Conservation (phyloP, 2,888 invertebrate species). For the Pterobdella sp. region DNA sequence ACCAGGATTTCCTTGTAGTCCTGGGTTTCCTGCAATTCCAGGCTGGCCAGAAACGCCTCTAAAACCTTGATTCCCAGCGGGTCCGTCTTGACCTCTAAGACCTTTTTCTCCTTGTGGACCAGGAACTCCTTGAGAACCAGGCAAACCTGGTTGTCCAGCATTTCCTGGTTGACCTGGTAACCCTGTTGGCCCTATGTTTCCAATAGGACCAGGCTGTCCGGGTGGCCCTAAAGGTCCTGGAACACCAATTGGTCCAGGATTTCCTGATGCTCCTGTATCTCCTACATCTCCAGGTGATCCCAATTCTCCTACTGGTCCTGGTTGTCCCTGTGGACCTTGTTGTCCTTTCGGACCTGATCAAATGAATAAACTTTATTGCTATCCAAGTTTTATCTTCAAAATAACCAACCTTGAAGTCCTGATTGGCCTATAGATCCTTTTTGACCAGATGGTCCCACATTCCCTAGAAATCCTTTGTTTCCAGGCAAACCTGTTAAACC, state of each 20-base stretch:
- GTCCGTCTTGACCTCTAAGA: slow-evolving; percentile 28
- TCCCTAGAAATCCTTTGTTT: slow-evolving; percentile 31
- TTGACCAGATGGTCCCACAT: not conserved
- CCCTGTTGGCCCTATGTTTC: slow-evolving; percentile 28
- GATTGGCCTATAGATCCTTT: slow-evolving; percentile 18
- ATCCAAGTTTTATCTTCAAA: not conserved
- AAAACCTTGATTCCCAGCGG: slow-evolving; percentile 23
- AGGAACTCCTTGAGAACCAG: slow-evolving; percentile 29
- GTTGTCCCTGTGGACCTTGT: slow-evolving; percentile 31
- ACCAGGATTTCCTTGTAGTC: slow-evolving; percentile 24
- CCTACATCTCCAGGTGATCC: slow-evolving; percentile 39
- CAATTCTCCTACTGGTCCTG: slow-evolving; percentile 32
- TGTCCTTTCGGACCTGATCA: slow-evolving; percentile 25
- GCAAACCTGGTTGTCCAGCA: slow-evolving; percentile 29
- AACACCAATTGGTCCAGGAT: slow-evolving; percentile 26
- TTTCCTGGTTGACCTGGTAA: slow-evolving; percentile 28
- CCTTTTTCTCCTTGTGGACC: slow-evolving; percentile 32
- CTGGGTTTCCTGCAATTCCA: slow-evolving; percentile 31
- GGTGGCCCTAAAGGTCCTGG: slow-evolving; percentile 26
- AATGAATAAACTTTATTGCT: too few species aligned
- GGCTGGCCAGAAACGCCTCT: slow-evolving; percentile 29
- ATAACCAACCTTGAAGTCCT: not conserved
- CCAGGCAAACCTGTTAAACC: slow-evolving; percentile 31
- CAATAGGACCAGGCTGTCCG: slow-evolving; percentile 27
- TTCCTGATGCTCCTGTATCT: slow-evolving; percentile 38